Percentiles rank a stretch among this genome's conserved stretches.
Evolutionary conservation across 2,113 vertebrate species (phyloP).

Genomic region (Amphilophus citrinellus): DNA sequence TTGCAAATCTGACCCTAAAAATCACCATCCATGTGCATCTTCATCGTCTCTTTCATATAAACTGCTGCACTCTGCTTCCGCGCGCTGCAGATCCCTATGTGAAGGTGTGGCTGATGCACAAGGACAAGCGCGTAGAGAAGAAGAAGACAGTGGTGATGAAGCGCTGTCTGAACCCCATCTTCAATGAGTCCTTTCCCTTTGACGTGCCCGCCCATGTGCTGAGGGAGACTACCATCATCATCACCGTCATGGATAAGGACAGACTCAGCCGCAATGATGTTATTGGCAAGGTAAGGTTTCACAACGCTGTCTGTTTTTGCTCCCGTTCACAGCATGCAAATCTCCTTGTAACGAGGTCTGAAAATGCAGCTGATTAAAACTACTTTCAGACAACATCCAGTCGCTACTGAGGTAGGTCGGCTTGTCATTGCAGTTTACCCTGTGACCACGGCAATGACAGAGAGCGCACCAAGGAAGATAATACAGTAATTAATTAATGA

Average conservation of each 20-base stretch:
- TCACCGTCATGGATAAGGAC: slow-evolving; percentile 99
- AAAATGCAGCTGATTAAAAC: slow-evolving; percentile 9
- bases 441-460: background rate
- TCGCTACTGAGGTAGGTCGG: background rate
- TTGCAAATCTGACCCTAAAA: slow-evolving; percentile 64
- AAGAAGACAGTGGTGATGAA: slow-evolving; percentile 99
- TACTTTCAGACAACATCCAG: background rate
- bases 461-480: background rate
- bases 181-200: slow-evolving; percentile 98
- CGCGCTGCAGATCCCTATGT: slow-evolving; percentile 91
- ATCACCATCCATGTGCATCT: slow-evolving; percentile 28
- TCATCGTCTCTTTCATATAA: slow-evolving; percentile 27
- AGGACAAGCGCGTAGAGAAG: slow-evolving; percentile 98
- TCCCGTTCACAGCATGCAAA: background rate
- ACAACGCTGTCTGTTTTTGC: background rate
- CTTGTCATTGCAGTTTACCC: slow-evolving; percentile 3
- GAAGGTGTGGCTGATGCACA: slow-evolving; percentile 99
- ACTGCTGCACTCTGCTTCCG: slow-evolving; percentile 25
- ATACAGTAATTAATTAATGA: slow-evolving; percentile 6
- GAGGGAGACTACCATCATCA: slow-evolving; percentile 97
- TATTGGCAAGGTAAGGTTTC: slow-evolving; percentile 92
- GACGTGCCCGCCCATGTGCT: slow-evolving; percentile 96
- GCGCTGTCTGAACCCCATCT: slow-evolving; percentile 95
- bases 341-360: background rate
- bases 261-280: slow-evolving; percentile 96